Evolutionary conservation across 2,113 vertebrate genomes (phyloP).

Genomic region (Gorilla gorilla): DNA sequence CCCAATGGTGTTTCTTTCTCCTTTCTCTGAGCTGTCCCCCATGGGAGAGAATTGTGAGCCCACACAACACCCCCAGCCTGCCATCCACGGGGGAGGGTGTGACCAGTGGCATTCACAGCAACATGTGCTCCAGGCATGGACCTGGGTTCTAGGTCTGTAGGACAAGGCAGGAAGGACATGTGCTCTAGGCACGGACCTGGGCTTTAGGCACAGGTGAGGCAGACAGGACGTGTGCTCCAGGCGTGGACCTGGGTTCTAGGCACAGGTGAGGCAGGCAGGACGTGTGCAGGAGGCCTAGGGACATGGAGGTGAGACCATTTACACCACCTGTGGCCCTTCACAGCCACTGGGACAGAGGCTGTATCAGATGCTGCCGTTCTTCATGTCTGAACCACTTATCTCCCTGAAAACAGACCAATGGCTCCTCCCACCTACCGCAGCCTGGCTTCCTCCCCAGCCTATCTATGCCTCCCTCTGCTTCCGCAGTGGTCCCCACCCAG

Average conservation of each 20-base stretch:
- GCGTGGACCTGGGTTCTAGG: accelerated
- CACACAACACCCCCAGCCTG: background rate
- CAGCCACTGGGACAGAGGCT: accelerated
- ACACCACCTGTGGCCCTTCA: background rate
- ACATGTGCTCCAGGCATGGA: too few species aligned
- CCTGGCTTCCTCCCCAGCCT: too few species aligned
- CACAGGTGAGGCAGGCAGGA: too few species aligned
- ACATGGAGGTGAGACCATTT: too few species aligned
- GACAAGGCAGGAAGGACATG: background rate
- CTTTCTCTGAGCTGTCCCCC: background rate
- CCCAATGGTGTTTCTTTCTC: accelerated
- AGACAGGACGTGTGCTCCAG: accelerated
- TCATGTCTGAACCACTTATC: accelerated
- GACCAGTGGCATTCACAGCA: too few species aligned
- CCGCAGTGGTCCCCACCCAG: background rate
- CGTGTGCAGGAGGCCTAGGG: accelerated
- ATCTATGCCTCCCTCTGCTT: background rate
- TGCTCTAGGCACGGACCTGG: accelerated
- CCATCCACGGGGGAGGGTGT: accelerated
- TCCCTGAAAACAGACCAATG: too few species aligned
- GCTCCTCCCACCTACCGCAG: too few species aligned
- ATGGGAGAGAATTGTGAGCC: background rate
- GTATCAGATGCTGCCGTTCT: accelerated
- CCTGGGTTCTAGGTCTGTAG: background rate
- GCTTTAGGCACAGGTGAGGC: background rate